Conservation (phyloP, 2,797 vertebrate genomes). For the Brachymystax lenok region DNA sequence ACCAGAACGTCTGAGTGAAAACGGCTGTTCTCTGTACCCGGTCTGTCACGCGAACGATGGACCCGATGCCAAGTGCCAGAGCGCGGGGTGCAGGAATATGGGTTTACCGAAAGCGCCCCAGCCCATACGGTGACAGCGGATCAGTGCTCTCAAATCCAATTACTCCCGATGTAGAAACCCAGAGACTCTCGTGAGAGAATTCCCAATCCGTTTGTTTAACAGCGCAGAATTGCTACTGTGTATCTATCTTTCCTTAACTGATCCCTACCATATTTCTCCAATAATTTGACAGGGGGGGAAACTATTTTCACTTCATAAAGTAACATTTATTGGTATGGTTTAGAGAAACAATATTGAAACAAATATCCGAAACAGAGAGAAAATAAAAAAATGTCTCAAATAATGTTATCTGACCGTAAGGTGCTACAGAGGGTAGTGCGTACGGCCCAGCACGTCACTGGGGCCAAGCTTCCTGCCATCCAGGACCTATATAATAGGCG, state of each 20-base stretch:
- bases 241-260: not conserved
- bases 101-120: not conserved
- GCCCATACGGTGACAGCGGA: constrained; percentile 15
- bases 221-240: not conserved
- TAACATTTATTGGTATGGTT: not conserved
- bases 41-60: not conserved
- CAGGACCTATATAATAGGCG: too few relatives aligned
- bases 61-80: not conserved
- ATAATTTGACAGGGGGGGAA: not conserved
- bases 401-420: too few relatives aligned
- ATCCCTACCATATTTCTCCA: not conserved
- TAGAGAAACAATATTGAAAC: not conserved
- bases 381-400: too few relatives aligned
- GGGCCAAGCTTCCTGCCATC: too few relatives aligned
- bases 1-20: not conserved
- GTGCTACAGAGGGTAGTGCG: too few relatives aligned
- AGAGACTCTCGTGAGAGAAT: constrained; percentile 7
- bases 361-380: not conserved
- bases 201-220: not conserved
- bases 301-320: not conserved
- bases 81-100: not conserved
- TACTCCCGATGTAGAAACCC: constrained; percentile 5
- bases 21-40: not conserved
- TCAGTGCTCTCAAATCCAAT: constrained; percentile 17
- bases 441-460: too few relatives aligned